Evolutionary conservation across 1,140 invertebrate genomes (phyloP), one percentile per base, ranked within the genome.

Genomic region (Calliopsis andreniformis): DNA sequence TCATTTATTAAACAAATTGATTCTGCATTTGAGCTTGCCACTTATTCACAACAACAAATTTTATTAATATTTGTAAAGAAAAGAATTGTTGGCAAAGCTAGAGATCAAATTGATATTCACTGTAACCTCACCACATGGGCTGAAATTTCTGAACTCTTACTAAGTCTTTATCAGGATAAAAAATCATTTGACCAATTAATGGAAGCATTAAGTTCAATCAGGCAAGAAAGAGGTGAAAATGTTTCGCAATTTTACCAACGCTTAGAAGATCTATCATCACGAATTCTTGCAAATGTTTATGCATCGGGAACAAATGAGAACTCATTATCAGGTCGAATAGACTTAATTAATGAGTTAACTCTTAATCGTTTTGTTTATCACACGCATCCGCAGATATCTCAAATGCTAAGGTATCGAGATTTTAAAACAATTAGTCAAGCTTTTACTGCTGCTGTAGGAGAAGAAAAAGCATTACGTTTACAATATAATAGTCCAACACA

Each of bases 1-100:
- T 56, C 28, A 14, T 32, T 56, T 56, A 56, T 56, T 18, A 56
- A 56, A 12, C 53, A 56, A 56, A 28, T 56, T 2, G 14, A 56
- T 51, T 51, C n/a, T n/a, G n/a, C n/a, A n/a, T n/a, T n/a, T n/a
- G n/a, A n/a, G n/a, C n/a, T n/a, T n/a, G n/a, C n/a, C n/a, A n/a
- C n/a, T n/a, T n/a, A n/a, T n/a, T n/a, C n/a, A n/a, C n/a, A n/a
- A n/a, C n/a, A n/a, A n/a, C n/a, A n/a, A n/a, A n/a, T n/a, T n/a
- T n/a, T n/a, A n/a, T n/a, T 63, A 14, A 5, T 32, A 1, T 49
- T 12, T 7, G 25, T 47, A 14, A 49, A 63, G 32, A 63, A 28
- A 6, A 35, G 1, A 23, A 66, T 51, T 7, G 8, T n/a, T 0
- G 47, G 45, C 0, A 66, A 51, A 23, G 63, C 47, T 3, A 12